Evolutionary conservation across 92 coral and sea anemone species (phyloP), one percentile per base, ranked within the genome.

Genomic region (Micromussa lordhowensis): DNA sequence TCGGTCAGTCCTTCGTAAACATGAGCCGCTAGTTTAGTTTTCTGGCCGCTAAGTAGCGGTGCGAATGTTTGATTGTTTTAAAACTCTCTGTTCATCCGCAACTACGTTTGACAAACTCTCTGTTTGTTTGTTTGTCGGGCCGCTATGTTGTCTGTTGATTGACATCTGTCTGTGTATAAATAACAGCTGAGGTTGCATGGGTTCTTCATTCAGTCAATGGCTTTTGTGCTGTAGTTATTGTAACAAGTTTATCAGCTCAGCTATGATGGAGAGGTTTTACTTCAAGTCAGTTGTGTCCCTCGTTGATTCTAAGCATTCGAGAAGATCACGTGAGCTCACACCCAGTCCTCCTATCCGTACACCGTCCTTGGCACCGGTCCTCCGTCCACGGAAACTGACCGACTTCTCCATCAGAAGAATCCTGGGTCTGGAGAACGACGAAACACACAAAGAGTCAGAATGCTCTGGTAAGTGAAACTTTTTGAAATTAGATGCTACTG

Each of bases 321-420:
- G 22, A 16, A 55, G 10, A 15, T 68, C 32, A n/a, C 73, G 73
- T n/a, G 73, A 29, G 17, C 30, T 71, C 19, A 3, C 40, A 35
- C 40, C 30, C 32, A 77, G 61, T 77, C 61, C 30, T 77, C 57
- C 31, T 17, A 3, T 19, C 55, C 31, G 59, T 5, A 5, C 18
- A 8, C 30, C 29, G 57, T 76, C 80, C 71, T 59, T 36, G 53
- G 59, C 29, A 15, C 21, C 83, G 58, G 83, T 54, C 49, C 13
- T 35, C 83, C 6, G 49, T 21, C 63, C 13, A 66, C 26, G 53
- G 51, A 44, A 44, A 51, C 30, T 80, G 71, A 57, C 83, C 1
- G 59, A 77, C 59, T 80, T 80, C 21, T 80, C 83, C 53, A 80
- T 80, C 83, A 49, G 71, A 53, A 80, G 71, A 8, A 80, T 80